Evolutionary conservation across 2,888 invertebrate genomes (phyloP), one percentile per base, ranked within the genome.

Genomic region (Auanema sp.): DNA sequence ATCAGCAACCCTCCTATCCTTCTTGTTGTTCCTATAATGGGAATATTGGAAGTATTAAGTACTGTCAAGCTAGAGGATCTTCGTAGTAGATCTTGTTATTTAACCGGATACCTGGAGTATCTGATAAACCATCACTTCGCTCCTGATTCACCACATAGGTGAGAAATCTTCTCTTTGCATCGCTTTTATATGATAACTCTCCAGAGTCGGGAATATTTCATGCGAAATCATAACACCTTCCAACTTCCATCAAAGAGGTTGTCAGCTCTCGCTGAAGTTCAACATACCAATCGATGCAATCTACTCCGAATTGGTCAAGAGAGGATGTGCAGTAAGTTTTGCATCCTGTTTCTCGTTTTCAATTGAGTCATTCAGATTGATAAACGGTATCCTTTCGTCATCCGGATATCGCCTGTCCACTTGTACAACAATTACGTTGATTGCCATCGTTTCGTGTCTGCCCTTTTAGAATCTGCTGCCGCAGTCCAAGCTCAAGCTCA

Each of bases 61-160:
- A 84, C 86, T 72, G 86, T 86, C 0, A 79, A 81, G 1, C 84
- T 88, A 77, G 79, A 84, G 16, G 83, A 85, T 43, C 71, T 87
- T 11, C 73, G 84, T 1, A 69, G 68, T 25, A 87, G 88, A 72
- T 87, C 88, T 21, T 79, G 80, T 58, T 81, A 87, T 40, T 78
- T 88, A 52, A 88, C 88, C 1, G 88, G 86, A 1, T 88, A 88
- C 72, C 75, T 88, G 58, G 88, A 88, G 78, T 78, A 68, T 49
- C 68, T 81, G 18, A 64, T 81, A 18, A 66, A 72, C 49, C 70
- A 68, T 49, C 68, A 70, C 50, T 85, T 79, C 65, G 67, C 59
- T 52, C 63, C 54, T 52, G 25, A 57, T 1, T 60, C 71, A 5
- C 51, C 47, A 25, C 40, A 62, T 23, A 43, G 66, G 59, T 53